Conservation (phyloP, 92 coral and sea anemone species). For the Zoanthus solanderi region DNA sequence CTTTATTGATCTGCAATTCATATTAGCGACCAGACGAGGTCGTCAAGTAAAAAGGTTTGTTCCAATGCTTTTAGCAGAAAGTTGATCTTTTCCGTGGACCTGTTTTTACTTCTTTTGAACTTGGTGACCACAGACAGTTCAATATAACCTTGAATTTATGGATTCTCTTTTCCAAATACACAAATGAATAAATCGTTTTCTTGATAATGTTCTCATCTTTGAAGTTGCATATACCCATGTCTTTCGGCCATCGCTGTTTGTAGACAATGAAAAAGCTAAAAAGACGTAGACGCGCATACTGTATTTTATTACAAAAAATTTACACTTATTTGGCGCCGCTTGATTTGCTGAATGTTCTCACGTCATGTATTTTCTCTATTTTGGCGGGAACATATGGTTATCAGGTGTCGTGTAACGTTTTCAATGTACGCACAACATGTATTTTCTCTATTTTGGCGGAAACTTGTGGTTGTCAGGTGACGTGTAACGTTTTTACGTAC, state of each 20-base stretch:
- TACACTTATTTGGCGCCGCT: neutral
- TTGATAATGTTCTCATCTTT: neutral
- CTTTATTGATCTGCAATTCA: too few species aligned
- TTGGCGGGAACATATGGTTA: neutral
- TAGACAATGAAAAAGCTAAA: too few species aligned
- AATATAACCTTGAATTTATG: neutral
- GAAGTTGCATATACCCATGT: neutral
- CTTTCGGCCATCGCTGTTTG: too few species aligned
- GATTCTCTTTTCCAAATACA: neutral
- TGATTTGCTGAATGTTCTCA: neutral
- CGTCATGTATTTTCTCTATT: neutral
- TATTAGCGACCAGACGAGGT: too few species aligned
- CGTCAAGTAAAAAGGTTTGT: too few species aligned
- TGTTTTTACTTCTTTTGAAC: neutral
- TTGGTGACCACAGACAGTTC: constrained; percentile 35
- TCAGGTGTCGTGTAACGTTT: neutral
- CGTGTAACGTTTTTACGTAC: neutral
- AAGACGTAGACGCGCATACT: neutral
- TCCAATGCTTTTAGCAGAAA: neutral
- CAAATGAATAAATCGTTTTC: neutral
- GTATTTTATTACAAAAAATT: neutral
- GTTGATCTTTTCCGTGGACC: neutral
- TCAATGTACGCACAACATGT: neutral
- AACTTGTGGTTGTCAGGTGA: neutral
- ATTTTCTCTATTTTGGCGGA: neutral